Base-by-base conservation (phyloP, 2,888 invertebrate species). In the Cantharis nigra region DNA sequence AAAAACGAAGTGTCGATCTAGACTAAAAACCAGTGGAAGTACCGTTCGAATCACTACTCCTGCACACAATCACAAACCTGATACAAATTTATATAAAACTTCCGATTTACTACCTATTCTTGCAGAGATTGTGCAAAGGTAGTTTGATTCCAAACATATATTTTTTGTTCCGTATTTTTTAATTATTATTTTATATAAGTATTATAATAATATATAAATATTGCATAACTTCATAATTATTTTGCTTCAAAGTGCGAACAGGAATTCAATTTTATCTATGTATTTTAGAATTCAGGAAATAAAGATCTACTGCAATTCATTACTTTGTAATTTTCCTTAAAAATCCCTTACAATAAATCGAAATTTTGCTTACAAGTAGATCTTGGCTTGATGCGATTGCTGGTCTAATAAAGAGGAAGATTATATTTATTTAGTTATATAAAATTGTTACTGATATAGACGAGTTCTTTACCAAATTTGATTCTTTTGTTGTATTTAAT, bases 1-100 rank as follows among this genome's bases (percentile, higher is more conserved):
- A 69, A 79, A 75, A 67, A 77, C 72, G 10, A 82, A 79, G 26
- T 82, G 82, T 71, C 83, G 80, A 70, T 71, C 78, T 49, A 78
- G 79, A 71, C 62, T 84, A 71, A 63, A 77, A 13, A 83, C 80
- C 13, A 75, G 63, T 63, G 79, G 74, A 49, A 64, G 64, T 78
- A 75, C 69, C 70, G 83, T 78, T 10, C 64, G 67, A 67, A 26
- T 75, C 63, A 77, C 76, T 64, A 49, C 16, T 16, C 10, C 28
- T 26, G 11, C 26, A 11, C 77, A 77, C 16, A 74, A 74, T 74
- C 49, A 49, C 5, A 49, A 49, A n/a, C n/a, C 49, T n/a, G 49
- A 49, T 9, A n/a, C 49, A 9, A 49, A 49, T 49, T 49, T 49
- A 49, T 49, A 49, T n/a, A 49, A 49, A 49, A 49, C 49, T n/a